Base-by-base conservation (phyloP, 2,888 invertebrate species). In the Cataglyphis livida region DNA sequence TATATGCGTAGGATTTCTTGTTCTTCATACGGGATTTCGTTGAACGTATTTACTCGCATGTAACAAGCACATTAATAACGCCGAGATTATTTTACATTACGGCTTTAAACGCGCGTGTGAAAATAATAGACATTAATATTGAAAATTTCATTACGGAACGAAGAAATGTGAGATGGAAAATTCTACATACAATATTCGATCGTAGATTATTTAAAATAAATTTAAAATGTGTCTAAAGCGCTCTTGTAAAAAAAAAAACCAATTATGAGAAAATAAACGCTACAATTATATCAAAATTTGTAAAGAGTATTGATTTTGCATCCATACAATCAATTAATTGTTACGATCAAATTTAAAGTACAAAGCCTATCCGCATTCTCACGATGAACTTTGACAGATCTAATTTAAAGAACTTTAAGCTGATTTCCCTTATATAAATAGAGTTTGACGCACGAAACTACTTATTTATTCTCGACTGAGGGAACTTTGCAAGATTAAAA, bases 31-130 rank as follows among this genome's bases (percentile, higher is more conserved):
- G 25, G 59, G 28, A 62, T 79, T 75, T 66, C 44, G 62, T 44
- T 70, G 15, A 35, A 15, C 51, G 57, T 73, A 54, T 66, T 70
- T 48, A 48, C 18, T n/a, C 21, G 70, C 7, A 9, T 6, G 76
- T 74, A 76, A 87, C 82, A 81, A 87, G 62, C 35, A 1, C 64
- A 18, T 32, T 61, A 75, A 64, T 82, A 65, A 64, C 82, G 10
- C 76, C 44, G 64, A 48, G 57, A n/a, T 66, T 68, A 79, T 66
- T 54, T 75, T 74, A 48, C 6, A 35, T 62, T 38, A 66, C 5
- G n/a, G n/a, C 4, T n/a, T 41, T 61, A 9, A 38, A 44, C 28
- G 41, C 41, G 32, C 15, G 41, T 15, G 9, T 21, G 21, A 38
- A 59, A 18, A 25, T 71, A 25, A 71, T 71, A 57, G 25, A 38